Base-by-base conservation (phyloP, 2,113 vertebrate species). In the Phrynosoma platyrhinos region DNA sequence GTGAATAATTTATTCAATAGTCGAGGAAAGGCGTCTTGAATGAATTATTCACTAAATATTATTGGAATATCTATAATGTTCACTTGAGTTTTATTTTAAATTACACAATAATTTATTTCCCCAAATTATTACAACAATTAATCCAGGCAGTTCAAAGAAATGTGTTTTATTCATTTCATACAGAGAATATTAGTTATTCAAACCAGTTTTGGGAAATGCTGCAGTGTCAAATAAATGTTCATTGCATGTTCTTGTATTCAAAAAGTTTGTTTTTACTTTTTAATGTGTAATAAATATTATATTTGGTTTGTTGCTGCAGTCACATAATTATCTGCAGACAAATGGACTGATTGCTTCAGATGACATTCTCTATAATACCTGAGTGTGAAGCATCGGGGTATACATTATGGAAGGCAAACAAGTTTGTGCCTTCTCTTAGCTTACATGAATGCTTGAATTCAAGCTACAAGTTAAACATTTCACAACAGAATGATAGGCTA, bases 1-100 rank as follows among this genome's bases (percentile, higher is more conserved):
- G 92, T 94, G 89, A 92, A 94, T 94, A 93, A 94, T 94, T 91
- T 92, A 94, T 92, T 91, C 64, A 92, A 64, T 53, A 92, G 72
- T 79, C 93, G 91, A 92, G 86, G 91, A 32, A 87, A 68, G 82
- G 87, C 91, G 30, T 90, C 74, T 23, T 83, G 84, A 92, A 92
- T 90, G 88, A 20, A 82, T 93, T 92, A 93, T 91, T 94, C 92
- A 88, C 40, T 75, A n/a, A 64, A 90, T 94, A 94, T 91, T 91
- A 89, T 81, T 89, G 75, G 66, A 58, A 25, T 86, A 83, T 87
- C 32, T 72, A 80, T 30, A n/a, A 36, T 82, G 69, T n/a, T 2
- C 84, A 6, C 55, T 0, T 58, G 6, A 89, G 66, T 71, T 74
- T 89, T 89, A 79, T 79, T 89, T 79, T 72, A 79, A 89, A 89